Evolutionary conservation across 37 sponge, comb jelly and placozoan genomes (phyloP).

Genomic region (Lycopodina hypogea): DNA sequence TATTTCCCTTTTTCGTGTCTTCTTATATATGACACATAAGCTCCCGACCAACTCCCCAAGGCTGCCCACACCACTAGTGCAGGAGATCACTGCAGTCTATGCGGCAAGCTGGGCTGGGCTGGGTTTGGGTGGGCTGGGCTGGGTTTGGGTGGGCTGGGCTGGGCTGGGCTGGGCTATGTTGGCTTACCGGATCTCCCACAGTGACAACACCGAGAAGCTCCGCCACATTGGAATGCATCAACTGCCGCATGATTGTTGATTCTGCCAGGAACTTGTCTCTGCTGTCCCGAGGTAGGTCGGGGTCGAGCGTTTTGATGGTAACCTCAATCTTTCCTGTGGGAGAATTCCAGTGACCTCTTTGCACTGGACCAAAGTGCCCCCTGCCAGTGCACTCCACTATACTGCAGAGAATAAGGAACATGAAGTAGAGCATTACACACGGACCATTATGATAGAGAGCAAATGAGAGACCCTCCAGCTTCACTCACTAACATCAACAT

Average conservation of each 20-base stretch:
- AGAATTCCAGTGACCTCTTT: constrained; percentile 46
- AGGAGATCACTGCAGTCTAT: too few relatives aligned
- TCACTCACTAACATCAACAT: too few relatives aligned
- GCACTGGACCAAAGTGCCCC: constrained; percentile 66
- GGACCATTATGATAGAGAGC: not conserved
- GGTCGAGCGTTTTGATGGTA: constrained; percentile 54
- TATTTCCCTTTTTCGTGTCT: too few relatives aligned
- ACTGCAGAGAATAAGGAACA: not conserved
- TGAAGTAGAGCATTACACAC: not conserved
- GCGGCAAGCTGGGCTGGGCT: too few relatives aligned
- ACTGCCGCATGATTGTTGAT: constrained; percentile 75
- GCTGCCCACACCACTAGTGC: too few relatives aligned
- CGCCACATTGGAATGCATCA: constrained; percentile 64
- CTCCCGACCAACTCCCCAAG: too few relatives aligned
- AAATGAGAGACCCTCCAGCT: too few relatives aligned
- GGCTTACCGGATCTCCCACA: constrained; percentile 58
- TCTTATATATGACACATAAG: too few relatives aligned
- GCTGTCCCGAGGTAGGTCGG: constrained; percentile 8
- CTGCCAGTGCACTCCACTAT: constrained; percentile 12
- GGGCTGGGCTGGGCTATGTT: too few relatives aligned
- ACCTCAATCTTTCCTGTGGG: constrained; percentile 33
- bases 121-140: too few relatives aligned
- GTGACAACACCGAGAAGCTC: constrained; percentile 71
- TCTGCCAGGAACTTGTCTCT: constrained; percentile 62
- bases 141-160: too few relatives aligned